Evolutionary conservation across 2,888 invertebrate species (phyloP), one percentile per base, ranked within the genome.

Genomic region (Rhogogaster chlorosoma): DNA sequence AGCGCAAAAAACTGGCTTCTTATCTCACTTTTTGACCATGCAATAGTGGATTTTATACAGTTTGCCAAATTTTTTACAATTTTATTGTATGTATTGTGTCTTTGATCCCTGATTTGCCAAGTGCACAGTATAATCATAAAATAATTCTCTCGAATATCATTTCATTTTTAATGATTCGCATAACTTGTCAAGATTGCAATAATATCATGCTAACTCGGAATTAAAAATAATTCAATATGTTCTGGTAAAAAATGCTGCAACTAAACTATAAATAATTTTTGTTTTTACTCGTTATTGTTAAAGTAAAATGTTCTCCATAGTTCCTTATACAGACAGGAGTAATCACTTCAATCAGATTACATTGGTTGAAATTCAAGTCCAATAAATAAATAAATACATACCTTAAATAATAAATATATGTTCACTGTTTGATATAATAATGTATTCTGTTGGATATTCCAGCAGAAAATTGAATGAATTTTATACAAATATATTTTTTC

Each of bases 341-440:
- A 75, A 22, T 77, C 45, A 49, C 45, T 53, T 77, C 32, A 53
- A 77, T 53, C 53, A 32, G 26, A 77, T 53, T 49, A 53, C 15
- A 77, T 53, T 49, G 77, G 77, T 77, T 77, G 53, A 32, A 29
- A 49, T 42, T 73, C 45, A 53, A 77, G 29, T 77, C 77, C 32
- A 77, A 49, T 53, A 53, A 77, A 77, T 77, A 32, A 77, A 12
- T 61, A 36, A 38, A 36, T 57, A 45, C 42, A 45, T 49, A 77
- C 29, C 15, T n/a, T n/a, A 42, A 6, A 67, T 26, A 67, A 32
- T 64, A 61, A 29, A 38, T 45, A 45, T 32, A 77, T 77, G 29
- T 53, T 53, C 32, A 77, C 49, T 77, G 77, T 49, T 77, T 77
- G 49, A 53, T 77, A 53, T 77, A n/a, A 77, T 53, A 49, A 77